Evolutionary conservation across 2,113 vertebrate genomes (phyloP), one percentile per base, ranked within the genome.

Genomic region (Solea senegalensis): DNA sequence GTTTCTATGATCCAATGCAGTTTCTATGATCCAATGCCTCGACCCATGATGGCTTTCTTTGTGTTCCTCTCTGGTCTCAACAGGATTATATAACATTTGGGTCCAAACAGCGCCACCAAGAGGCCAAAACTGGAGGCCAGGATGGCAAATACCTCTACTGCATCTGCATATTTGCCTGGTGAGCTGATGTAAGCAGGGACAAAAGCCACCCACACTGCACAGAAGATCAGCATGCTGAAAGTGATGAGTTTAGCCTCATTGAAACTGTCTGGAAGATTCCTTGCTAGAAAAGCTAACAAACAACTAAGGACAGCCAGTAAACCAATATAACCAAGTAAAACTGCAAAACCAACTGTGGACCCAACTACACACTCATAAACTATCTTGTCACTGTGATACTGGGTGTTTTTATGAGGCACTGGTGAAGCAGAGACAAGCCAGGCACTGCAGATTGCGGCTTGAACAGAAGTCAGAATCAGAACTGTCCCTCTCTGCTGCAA

Each of bases 1-100:
- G 7, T 16, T n/a, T 9, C 13, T 21, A 72, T 44, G 65, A 66
- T 8, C 40, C 40, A 7, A 26, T 15, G 13, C 9, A 12, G 7
- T 16, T n/a, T 9, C 13, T 21, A 72, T 44, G 65, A 66, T 8
- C 40, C 40, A 7, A 26, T 15, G 13, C 40, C 58, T 41, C 85
- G 86, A 14, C 74, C 72, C 84, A 48, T 48, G 8, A 48, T 48
- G 45, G 45, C 45, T 48, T 48, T 48, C 45, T 48, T 48, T 13
- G 45, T 48, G 45, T 48, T 48, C 12, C 45, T 48, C 9, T 48
- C 45, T 13, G 45, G 45, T 14, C 45, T 48, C 45, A 48, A 48
- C 45, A 48, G 12, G 10, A 48, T 48, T 13, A 48, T 48, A 12
- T 48, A 48, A 48, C 45, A 48, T 48, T 48, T 48, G 4, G 45